A percentile compares a stretch with the other conserved stretches of the same genome.
These are phyloP conservation scores for Gymnogyps californianus DNA, from an alignment of 2,113 vertebrate genomes.

Conservation along the genomic window DNA sequence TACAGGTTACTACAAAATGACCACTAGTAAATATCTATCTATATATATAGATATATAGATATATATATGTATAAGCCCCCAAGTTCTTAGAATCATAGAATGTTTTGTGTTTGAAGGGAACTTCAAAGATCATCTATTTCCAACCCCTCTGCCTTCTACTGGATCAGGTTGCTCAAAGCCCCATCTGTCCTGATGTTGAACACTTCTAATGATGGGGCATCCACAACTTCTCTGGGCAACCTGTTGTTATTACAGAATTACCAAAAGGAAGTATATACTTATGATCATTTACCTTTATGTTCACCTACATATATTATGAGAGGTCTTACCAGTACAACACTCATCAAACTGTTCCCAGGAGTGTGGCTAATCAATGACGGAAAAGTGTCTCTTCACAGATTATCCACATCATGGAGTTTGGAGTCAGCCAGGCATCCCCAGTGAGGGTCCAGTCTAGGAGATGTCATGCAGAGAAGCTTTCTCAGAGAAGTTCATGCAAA, in stretches of 20 bases:
- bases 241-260: background rate
- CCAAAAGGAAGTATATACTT: background rate
- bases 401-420: background rate
- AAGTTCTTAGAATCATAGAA: background rate
- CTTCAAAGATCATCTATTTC: background rate
- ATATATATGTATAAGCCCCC: background rate
- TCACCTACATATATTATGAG: background rate
- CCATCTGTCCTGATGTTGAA: background rate
- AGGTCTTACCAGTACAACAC: background rate
- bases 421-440: background rate
- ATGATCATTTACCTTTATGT: background rate
- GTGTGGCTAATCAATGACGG: background rate
- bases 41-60: no score
- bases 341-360: rapidly evolving
- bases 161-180: background rate
- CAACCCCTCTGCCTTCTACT: background rate
- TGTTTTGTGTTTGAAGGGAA: background rate
- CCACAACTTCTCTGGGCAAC: background rate
- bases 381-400: background rate
- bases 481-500: background rate
- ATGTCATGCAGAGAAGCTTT: background rate
- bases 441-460: background rate
- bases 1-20: background rate
- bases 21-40: no score
- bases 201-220: background rate